Conservation (phyloP, 2,797 vertebrate species). For the Karalla daura region DNA sequence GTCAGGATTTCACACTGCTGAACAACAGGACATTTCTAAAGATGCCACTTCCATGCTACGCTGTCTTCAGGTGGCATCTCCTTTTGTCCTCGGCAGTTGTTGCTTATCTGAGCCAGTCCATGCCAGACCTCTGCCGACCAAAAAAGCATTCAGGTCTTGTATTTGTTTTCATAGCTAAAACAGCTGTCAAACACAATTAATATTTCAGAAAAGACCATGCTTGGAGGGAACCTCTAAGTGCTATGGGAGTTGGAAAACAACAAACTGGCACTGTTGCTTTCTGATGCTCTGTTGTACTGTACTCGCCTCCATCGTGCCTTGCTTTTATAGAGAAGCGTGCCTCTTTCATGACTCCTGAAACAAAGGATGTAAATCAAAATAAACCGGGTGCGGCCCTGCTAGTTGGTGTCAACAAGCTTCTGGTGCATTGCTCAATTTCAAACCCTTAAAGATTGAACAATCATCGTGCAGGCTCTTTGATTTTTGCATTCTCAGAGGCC, state of each 20-base stretch:
- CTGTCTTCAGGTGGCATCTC: conserved; percentile 21
- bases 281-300: conserved; percentile 20
- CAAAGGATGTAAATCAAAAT: conserved; percentile 41
- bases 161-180: conserved; percentile 78
- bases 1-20: conserved; percentile 40
- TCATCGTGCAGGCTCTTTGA: conserved; percentile 12
- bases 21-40: conserved; percentile 51
- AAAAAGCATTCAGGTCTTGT: conserved; percentile 42
- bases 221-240: conserved; percentile 66
- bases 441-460: background rate
- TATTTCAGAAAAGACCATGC: conserved; percentile 75
- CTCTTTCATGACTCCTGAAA: conserved; percentile 31
- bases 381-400: conserved; percentile 13
- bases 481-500: conserved; percentile 34
- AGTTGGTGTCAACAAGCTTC: conserved; percentile 31
- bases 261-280: conserved; percentile 53
- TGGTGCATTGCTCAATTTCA: conserved; percentile 35
- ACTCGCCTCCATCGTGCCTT: background rate
- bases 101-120: conserved; percentile 49
- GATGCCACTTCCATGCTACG: conserved; percentile 38
- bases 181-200: conserved; percentile 80
- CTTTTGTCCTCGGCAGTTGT: conserved; percentile 39
- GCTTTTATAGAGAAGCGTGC: conserved; percentile 21
- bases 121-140: conserved; percentile 16
- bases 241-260: conserved; percentile 65